A percentile compares a stretch with the other conserved stretches of the same genome.
Conservation (phyloP, 2,113 vertebrate genomes). For the Oncorhynchus keta region DNA sequence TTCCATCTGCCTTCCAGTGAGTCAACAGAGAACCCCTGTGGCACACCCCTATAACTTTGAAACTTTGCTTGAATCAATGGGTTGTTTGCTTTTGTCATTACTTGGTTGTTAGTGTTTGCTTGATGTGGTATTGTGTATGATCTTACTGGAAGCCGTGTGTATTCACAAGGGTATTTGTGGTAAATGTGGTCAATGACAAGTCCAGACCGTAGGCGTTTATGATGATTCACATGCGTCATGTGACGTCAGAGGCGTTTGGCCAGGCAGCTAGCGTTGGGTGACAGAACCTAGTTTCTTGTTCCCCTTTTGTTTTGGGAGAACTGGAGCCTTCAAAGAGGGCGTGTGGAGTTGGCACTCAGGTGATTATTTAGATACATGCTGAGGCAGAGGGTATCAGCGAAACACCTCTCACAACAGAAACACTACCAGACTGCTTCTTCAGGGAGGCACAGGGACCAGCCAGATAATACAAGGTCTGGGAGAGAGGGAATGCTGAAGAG, state of each 20-base stretch:
- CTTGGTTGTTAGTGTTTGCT: background rate
- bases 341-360: background rate
- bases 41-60: background rate
- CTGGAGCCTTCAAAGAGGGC: background rate
- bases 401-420: background rate
- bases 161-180: too few relatives aligned
- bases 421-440: background rate
- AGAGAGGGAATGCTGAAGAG: background rate
- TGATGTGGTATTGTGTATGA: background rate
- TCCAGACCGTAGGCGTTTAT: background rate
- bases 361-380: background rate
- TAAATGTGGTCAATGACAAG: background rate
- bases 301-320: background rate
- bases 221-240: background rate
- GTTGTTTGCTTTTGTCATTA: background rate
- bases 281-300: background rate
- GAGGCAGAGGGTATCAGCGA: background rate
- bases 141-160: background rate
- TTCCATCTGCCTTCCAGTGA: too few relatives aligned
- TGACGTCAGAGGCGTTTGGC: background rate
- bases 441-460: background rate
- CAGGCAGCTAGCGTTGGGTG: too few relatives aligned
- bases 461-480: background rate
- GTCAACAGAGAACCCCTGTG: too few relatives aligned
- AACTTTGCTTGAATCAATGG: background rate